phyloP scores from a whole-genome alignment of 2,797 vertebrate genomes.

The Hippopotamyrus pictus region DNA sequence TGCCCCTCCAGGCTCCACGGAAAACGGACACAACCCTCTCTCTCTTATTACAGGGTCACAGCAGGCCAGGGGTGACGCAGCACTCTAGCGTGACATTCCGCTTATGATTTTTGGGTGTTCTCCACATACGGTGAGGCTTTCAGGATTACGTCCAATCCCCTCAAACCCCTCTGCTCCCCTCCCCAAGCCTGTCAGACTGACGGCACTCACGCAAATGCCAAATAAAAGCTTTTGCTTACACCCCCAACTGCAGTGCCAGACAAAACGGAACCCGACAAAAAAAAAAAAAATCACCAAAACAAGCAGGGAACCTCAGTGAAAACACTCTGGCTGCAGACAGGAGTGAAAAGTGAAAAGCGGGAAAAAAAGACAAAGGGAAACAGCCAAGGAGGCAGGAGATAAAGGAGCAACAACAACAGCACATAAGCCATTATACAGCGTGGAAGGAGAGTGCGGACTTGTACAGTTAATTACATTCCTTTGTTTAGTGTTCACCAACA shows the following conservation, averaged over 20 bases:
- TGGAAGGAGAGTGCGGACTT: neutral
- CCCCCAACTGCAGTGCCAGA: conserved; percentile 31
- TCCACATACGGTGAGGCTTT: neutral
- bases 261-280: conserved; percentile 15
- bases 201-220: conserved; percentile 28
- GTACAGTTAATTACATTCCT: neutral
- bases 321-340: neutral
- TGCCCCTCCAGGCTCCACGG: neutral
- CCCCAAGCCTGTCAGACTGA: conserved; percentile 27
- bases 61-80: neutral
- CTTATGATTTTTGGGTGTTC: neutral
- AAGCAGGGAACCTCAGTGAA: neutral
- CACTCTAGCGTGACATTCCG: neutral
- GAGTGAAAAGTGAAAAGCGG: neutral
- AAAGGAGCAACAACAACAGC: neutral
- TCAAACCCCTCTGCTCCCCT: neutral
- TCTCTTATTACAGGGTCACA: neutral
- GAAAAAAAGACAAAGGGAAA: neutral
- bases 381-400: neutral
- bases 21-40: neutral
- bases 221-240: conserved; percentile 49
- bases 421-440: neutral
- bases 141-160: conserved; percentile 11
- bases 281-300: conserved; percentile 1
- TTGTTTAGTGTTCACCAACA: neutral